Conservation (phyloP, 2,113 vertebrate genomes). For the Alligator mississippiensis region DNA sequence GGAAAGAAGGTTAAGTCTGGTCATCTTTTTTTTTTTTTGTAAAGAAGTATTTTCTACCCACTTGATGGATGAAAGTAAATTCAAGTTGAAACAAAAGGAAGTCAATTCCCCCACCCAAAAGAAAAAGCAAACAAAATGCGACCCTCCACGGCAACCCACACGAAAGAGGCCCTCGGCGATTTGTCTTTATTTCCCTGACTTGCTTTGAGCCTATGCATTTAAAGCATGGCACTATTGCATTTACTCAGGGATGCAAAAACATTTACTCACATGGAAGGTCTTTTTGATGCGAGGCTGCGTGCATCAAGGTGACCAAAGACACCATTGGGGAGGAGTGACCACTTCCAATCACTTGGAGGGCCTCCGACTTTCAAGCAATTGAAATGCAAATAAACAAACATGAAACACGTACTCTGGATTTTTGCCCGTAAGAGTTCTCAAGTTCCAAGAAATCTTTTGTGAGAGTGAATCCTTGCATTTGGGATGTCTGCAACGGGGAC, state of each 20-base stretch:
- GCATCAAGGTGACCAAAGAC: conserved; percentile 22
- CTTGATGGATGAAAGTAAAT: too few species aligned
- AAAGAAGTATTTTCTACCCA: neutral
- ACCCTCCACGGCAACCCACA: neutral
- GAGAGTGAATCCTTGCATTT: conserved; percentile 53
- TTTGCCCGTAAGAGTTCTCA: conserved; percentile 45
- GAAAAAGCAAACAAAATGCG: too few species aligned
- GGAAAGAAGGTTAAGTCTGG: neutral
- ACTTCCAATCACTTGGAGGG: conserved; percentile 49
- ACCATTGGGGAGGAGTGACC: conserved; percentile 29
- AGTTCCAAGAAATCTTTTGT: conserved; percentile 68
- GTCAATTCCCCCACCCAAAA: too few species aligned
- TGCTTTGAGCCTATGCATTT: conserved; percentile 59
- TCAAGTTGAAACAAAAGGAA: too few species aligned
- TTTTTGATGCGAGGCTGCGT: neutral
- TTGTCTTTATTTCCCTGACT: neutral
- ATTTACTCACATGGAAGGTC: conserved; percentile 14
- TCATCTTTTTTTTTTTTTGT: neutral
- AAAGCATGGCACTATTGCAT: conserved; percentile 57
- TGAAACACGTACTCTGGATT: conserved; percentile 55
- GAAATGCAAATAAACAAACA: conserved; percentile 70
- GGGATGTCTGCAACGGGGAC: conserved; percentile 65
- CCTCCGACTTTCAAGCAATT: conserved; percentile 31
- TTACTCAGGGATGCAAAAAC: conserved; percentile 30
- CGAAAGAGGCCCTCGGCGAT: neutral